Conservation (phyloP, 2,113 vertebrate genomes). For the Otocyon megalotis region DNA sequence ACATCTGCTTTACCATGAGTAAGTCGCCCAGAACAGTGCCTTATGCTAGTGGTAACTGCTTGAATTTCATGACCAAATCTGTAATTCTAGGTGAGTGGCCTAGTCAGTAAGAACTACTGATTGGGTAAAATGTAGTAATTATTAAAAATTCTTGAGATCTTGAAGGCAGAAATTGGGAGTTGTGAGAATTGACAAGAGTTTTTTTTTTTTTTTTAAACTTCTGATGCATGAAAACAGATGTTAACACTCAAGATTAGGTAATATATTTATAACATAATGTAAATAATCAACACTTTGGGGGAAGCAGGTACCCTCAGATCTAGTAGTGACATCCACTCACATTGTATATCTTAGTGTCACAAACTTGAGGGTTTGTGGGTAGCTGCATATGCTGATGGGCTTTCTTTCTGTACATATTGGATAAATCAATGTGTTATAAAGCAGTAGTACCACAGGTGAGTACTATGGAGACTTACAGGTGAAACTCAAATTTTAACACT, state of each 20-base stretch:
- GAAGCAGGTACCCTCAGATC: neutral
- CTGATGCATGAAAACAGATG: neutral
- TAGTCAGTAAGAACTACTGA: neutral
- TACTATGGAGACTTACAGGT: neutral
- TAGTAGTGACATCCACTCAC: neutral
- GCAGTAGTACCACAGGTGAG: neutral
- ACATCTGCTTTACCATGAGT: neutral
- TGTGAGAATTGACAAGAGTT: neutral
- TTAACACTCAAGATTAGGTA: neutral
- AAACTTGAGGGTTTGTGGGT: neutral
- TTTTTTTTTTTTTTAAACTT: neutral
- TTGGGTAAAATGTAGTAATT: neutral
- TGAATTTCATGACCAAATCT: neutral
- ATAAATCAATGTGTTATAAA: neutral
- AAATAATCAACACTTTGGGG: neutral
- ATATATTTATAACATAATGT: neutral
- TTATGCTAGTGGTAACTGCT: neutral
- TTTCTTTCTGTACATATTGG: neutral
- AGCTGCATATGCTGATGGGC: neutral
- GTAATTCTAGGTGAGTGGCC: neutral
- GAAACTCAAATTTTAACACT: neutral
- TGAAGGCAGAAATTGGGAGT: conserved; percentile 2
- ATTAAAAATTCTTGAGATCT: neutral
- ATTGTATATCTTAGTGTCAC: neutral
- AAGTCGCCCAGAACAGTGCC: neutral